Base-by-base conservation (phyloP, 1,140 invertebrate species). In the Camponotus pennsylvanicus region DNA sequence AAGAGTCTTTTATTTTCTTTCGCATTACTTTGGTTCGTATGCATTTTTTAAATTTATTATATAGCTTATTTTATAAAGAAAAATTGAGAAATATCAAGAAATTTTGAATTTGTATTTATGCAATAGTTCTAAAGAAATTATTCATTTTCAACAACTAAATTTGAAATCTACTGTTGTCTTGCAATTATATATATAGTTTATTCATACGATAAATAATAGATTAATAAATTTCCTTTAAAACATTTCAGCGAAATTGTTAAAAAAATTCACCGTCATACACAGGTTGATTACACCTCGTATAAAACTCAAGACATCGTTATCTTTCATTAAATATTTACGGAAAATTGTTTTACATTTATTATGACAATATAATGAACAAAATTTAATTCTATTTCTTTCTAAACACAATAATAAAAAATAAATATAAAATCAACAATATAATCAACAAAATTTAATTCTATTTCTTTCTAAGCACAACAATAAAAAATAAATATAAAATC, bases 241-340 rank as follows among this genome's bases (percentile, higher is more conserved):
- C 66, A 70, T 70, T 70, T 70, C 13, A n/a, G 5, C 15, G 49
- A 79, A 52, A 59, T 80, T 57, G 70, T 42, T 80, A 70, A 27
- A 27, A 27, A 27, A 27, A 80, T 70, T 70, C 15, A 80, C 15
- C 21, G 57, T 42, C 37, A 1, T 27, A 27, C 27, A 27, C 27
- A 32, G 15, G 21, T 27, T 7, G 13, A 0, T 66, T n/a, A 34
- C 57, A 45, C 4, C 45, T 27, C 34, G 2, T 32, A 34, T 21
- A 11, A 80, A 34, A 15, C 15, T 13, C 6, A 66, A 55, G 61
- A 27, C n/a, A 8, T 27, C 15, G 1, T 21, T 7, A 15, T 13
- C 3, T 9, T 15, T 5, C 32, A 37, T 70, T 55, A 70, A 70
- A 34, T 70, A 66, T 78, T 78, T n/a, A 70, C 1, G 9, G 55